Evolutionary conservation across 2,888 invertebrate genomes (phyloP).

Genomic region (Melanchra persicariae): DNA sequence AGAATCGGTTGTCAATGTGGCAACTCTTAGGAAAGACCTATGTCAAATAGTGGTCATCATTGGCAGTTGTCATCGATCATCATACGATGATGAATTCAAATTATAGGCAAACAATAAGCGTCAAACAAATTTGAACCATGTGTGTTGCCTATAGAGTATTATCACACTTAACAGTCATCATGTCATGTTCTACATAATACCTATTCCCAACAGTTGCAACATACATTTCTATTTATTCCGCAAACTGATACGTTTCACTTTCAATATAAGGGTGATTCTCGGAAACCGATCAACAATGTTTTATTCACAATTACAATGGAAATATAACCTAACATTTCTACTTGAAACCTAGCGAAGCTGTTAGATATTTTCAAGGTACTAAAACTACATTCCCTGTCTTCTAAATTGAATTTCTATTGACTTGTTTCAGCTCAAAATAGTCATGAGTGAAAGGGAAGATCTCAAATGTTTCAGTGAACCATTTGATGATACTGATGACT

Average conservation of each 20-base stretch:
- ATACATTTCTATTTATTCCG: slow-evolving; percentile 4
- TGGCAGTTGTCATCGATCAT: too few species aligned
- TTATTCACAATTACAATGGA: slow-evolving; percentile 8
- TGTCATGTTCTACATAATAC: neutral
- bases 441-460: slow-evolving; percentile 46
- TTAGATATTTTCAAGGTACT: neutral
- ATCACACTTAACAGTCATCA: neutral
- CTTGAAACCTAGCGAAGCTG: neutral
- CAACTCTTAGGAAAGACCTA: neutral
- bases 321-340: too few species aligned
- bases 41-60: neutral
- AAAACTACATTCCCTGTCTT: neutral
- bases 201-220: neutral
- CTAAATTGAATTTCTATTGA: neutral
- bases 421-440: slow-evolving; percentile 55
- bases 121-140: neutral
- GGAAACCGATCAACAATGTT: neutral
- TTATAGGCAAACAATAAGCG: neutral
- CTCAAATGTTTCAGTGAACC: slow-evolving; percentile 42
- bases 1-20: neutral
- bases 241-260: slow-evolving; percentile 15
- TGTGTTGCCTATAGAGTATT: neutral
- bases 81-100: neutral
- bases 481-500: slow-evolving; percentile 46
- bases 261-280: neutral